phyloP scores from a whole-genome alignment of 1,140 invertebrate genomes.

The Daktulosphaira vitifoliae region DNA sequence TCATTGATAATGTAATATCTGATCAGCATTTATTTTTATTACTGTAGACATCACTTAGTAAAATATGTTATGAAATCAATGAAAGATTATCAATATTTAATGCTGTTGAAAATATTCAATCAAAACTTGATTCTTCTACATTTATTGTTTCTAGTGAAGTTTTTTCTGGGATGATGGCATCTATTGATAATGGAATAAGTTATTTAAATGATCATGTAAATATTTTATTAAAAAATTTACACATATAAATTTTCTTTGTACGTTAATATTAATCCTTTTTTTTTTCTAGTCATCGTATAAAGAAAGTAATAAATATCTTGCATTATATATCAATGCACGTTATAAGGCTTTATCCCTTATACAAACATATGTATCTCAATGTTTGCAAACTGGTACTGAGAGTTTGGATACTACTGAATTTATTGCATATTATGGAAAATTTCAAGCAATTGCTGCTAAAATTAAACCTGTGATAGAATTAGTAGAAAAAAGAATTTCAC shows the following conservation, averaged over 20 bases:
- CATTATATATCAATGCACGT: slow-evolving; percentile 13
- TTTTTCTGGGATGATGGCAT: slow-evolving; percentile 16
- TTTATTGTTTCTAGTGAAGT: slow-evolving; percentile 28
- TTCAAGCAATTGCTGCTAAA: slow-evolving; percentile 77
- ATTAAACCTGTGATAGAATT: slow-evolving; percentile 70
- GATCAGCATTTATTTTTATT: too few relatives aligned
- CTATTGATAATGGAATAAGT: slow-evolving; percentile 14
- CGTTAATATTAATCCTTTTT: not conserved
- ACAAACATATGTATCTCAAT: slow-evolving; percentile 20
- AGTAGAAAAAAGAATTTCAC: slow-evolving; percentile 65
- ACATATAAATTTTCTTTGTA: not conserved
- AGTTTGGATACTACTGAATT: slow-evolving; percentile 37
- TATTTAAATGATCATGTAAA: slow-evolving; percentile 18
- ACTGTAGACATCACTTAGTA: slow-evolving; percentile 8
- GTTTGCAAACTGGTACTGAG: slow-evolving; percentile 15
- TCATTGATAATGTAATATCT: too few relatives aligned
- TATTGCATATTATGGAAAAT: slow-evolving; percentile 67
- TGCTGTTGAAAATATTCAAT: slow-evolving; percentile 14
- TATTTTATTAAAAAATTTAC: not conserved
- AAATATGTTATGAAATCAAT: slow-evolving; percentile 17
- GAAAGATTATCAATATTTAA: slow-evolving; percentile 26
- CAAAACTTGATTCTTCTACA: slow-evolving; percentile 13
- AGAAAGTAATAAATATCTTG: slow-evolving; percentile 25
- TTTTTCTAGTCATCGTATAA: slow-evolving; percentile 9
- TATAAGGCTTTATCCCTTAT: slow-evolving; percentile 21